A percentile compares a stretch with the other conserved stretches of the same genome.
Conservation (phyloP, 2,888 invertebrate species). For the Cancer borealis region DNA sequence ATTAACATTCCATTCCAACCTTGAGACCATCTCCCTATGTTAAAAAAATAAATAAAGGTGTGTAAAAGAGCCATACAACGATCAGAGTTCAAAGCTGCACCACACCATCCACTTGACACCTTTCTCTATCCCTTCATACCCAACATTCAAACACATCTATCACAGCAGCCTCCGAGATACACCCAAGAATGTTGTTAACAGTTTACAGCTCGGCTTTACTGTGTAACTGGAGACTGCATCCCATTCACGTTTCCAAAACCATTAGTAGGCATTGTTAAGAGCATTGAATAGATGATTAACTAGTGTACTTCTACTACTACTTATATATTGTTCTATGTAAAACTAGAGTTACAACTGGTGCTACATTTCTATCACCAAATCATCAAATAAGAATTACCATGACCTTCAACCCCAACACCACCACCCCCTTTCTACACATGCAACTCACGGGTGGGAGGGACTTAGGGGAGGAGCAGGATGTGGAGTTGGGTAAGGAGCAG, state of each 20-base stretch:
- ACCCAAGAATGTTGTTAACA: not conserved
- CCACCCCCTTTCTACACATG: not conserved
- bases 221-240: not conserved
- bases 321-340: not conserved
- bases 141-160: too few relatives aligned
- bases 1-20: too few relatives aligned
- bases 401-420: not conserved
- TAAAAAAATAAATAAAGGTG: not conserved
- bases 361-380: not conserved
- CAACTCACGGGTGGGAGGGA: not conserved
- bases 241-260: not conserved
- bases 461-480: not conserved
- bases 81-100: conserved; percentile 4
- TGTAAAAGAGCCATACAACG: not conserved
- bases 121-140: not conserved
- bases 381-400: not conserved
- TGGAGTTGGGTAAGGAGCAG: not conserved
- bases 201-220: not conserved
- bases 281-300: not conserved
- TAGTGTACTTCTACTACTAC: conserved; percentile 10
- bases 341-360: not conserved
- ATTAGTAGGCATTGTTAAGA: not conserved
- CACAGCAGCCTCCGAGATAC: too few relatives aligned
- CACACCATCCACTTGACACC: not conserved
- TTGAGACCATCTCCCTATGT: too few relatives aligned